These are phyloP conservation scores for Aethina tumida DNA, from an alignment of 1,140 invertebrate genomes.

Conservation along the genomic window DNA sequence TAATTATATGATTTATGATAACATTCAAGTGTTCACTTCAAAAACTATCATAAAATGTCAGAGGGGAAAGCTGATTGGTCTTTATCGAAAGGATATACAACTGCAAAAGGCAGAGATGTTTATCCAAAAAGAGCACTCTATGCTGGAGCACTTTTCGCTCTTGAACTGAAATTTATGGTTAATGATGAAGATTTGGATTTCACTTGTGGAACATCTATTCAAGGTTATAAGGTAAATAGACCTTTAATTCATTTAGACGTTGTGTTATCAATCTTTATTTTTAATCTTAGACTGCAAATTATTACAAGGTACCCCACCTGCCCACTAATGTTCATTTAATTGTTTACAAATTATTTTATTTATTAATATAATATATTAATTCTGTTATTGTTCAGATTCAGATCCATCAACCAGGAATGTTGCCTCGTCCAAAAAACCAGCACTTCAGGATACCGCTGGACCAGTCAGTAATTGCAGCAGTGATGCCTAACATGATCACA, in stretches of 20 bases:
- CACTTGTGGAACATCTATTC: not conserved
- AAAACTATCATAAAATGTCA: not conserved
- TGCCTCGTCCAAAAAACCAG: not conserved
- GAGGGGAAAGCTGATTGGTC: no score
- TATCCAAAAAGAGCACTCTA: conserved; percentile 5
- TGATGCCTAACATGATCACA: conserved; percentile 11
- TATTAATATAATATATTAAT: not conserved
- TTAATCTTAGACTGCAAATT: no score
- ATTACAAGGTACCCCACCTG: no score
- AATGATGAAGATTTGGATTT: conserved; percentile 1
- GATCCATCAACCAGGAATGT: not conserved
- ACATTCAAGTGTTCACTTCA: not conserved
- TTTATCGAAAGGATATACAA: no score
- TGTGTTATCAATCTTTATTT: no score
- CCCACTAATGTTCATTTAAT: no score
- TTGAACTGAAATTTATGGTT: not conserved
- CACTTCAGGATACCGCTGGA: not conserved
- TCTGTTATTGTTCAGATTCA: not conserved
- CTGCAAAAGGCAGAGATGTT: no score
- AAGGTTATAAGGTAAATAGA: conserved; percentile 3
- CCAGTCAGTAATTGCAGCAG: not conserved
- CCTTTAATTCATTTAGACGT: no score
- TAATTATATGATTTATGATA: no score
- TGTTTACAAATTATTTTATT: not conserved
- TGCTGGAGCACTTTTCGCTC: conserved; percentile 5